These are phyloP conservation scores for Ectemnius cavifrons DNA, from an alignment of 2,888 invertebrate genomes.

Conservation along the genomic window DNA sequence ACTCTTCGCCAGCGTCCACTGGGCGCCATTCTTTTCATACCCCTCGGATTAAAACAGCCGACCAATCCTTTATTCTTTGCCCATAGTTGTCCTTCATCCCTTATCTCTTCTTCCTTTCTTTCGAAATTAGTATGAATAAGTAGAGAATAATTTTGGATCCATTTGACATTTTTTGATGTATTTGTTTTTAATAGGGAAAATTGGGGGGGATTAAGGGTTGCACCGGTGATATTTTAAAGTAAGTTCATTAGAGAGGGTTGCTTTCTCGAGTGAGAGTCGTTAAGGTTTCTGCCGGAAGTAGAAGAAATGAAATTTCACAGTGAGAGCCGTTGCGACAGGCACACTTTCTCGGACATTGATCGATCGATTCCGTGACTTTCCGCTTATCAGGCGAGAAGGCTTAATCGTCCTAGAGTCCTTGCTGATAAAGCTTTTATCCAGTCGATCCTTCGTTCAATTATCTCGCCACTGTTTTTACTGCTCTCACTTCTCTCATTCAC, in stretches of 20 bases:
- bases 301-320: constrained; percentile 30
- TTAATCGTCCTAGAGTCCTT: constrained; percentile 37
- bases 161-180: too few relatives aligned
- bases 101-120: too few relatives aligned
- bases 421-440: constrained; percentile 7
- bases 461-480: neutral
- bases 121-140: too few relatives aligned
- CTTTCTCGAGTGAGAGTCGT: constrained; percentile 8
- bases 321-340: neutral
- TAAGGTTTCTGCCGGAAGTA: neutral
- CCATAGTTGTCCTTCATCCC: too few relatives aligned
- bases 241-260: neutral
- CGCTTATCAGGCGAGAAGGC: constrained; percentile 26
- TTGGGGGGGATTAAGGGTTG: neutral
- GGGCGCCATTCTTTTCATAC: too few relatives aligned
- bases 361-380: constrained; percentile 30
- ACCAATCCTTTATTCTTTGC: too few relatives aligned
- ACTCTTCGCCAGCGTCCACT: too few relatives aligned
- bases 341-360: constrained; percentile 45
- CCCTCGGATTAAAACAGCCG: too few relatives aligned
- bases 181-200: too few relatives aligned
- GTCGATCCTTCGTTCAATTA: constrained; percentile 6
- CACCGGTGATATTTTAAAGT: neutral
- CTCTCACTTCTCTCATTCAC: too few relatives aligned
- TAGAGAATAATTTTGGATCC: too few relatives aligned